Evolutionary conservation across 2,888 invertebrate genomes (phyloP).

Genomic region (Dendrolimus pini): DNA sequence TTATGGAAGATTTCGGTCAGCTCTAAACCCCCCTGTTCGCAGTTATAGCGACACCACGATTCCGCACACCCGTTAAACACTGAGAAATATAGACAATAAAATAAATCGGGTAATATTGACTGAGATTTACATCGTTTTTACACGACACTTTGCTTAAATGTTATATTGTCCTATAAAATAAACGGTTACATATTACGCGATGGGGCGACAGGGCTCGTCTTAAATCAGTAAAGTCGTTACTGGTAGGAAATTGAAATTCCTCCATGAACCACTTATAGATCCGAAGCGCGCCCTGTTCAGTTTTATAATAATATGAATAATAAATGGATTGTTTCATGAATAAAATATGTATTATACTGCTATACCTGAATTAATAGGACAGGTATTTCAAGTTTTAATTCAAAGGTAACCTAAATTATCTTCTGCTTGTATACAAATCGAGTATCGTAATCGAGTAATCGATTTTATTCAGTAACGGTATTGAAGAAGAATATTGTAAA

Average conservation of each 20-base stretch:
- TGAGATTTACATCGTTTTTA: slow-evolving; percentile 13
- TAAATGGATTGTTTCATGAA: slow-evolving; percentile 3
- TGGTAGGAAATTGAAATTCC: slow-evolving; percentile 55
- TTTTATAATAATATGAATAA: slow-evolving; percentile 20
- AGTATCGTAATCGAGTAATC: no score
- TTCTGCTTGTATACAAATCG: no score
- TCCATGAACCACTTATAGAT: slow-evolving; percentile 30
- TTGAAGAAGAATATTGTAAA: no score
- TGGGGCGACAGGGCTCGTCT: slow-evolving; percentile 21
- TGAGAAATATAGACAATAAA: neutral
- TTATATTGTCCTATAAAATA: slow-evolving; percentile 25
- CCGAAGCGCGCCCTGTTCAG: slow-evolving; percentile 25
- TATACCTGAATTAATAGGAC: no score
- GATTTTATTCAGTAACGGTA: no score
- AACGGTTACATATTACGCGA: slow-evolving; percentile 18
- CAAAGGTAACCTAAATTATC: no score
- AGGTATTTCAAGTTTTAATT: no score
- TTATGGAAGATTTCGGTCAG: no score
- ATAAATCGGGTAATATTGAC: slow-evolving; percentile 2
- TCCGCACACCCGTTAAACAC: no score
- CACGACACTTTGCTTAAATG: slow-evolving; percentile 17
- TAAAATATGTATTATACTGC: neutral
- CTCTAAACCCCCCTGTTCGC: no score
- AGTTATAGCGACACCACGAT: no score
- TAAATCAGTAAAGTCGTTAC: slow-evolving; percentile 42